These are phyloP conservation scores for Drepanosiphum platanoidis DNA, from an alignment of 2,888 invertebrate species.

Conservation along the genomic window DNA sequence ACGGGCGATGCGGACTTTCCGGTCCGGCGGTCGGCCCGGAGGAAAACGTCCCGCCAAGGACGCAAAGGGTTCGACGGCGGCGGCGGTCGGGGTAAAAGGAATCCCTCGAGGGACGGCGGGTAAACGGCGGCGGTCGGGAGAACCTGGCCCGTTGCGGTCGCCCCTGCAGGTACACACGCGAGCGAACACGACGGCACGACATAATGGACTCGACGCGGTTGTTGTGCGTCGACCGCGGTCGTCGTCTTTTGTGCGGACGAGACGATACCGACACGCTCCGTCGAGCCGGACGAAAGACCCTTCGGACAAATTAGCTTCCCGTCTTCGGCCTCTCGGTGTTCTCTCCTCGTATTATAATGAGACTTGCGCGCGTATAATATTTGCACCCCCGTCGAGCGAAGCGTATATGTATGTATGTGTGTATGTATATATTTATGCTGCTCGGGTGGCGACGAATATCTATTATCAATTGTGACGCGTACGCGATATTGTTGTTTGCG, in stretches of 20 bases:
- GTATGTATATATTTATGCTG: too few relatives aligned
- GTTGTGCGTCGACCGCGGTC: slow-evolving; percentile 32
- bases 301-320: slow-evolving; percentile 46
- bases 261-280: slow-evolving; percentile 48
- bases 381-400: too few relatives aligned
- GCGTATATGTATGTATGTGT: too few relatives aligned
- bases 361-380: neutral
- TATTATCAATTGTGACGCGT: too few relatives aligned
- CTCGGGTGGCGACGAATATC: too few relatives aligned
- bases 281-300: slow-evolving; percentile 49
- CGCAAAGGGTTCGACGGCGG: slow-evolving; percentile 11
- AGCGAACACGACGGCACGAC: neutral
- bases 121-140: neutral
- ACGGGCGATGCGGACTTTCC: slow-evolving; percentile 30
- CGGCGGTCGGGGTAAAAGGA: neutral
- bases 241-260: slow-evolving; percentile 48
- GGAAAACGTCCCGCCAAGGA: slow-evolving; percentile 19
- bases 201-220: slow-evolving; percentile 17
- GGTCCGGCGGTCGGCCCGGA: slow-evolving; percentile 38
- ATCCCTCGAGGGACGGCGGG: slow-evolving; percentile 4
- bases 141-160: slow-evolving; percentile 17
- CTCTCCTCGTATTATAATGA: neutral
- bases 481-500: neutral
- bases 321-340: neutral
- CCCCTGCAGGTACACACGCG: slow-evolving; percentile 20